These are phyloP conservation scores for Acronicta aceris DNA, from an alignment of 2,888 invertebrate species.

Conservation along the genomic window DNA sequence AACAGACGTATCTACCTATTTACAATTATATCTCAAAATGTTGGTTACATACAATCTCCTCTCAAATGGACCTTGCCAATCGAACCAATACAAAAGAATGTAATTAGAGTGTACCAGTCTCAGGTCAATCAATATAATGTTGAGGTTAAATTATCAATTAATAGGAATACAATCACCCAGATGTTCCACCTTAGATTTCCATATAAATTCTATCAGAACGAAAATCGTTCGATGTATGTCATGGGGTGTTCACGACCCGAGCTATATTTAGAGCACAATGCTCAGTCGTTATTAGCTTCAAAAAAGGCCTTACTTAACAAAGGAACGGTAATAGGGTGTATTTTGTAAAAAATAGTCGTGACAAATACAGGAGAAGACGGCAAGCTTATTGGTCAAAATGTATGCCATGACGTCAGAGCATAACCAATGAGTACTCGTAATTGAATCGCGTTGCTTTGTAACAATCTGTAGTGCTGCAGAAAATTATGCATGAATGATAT, in stretches of 20 bases:
- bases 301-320: conserved; percentile 44
- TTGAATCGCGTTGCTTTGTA: not conserved
- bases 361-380: not conserved
- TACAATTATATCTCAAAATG: too few relatives aligned
- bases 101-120: too few relatives aligned
- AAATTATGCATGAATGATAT: conserved; percentile 8
- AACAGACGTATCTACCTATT: too few relatives aligned
- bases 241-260: conserved; percentile 25
- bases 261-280: conserved; percentile 53
- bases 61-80: too few relatives aligned
- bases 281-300: conserved; percentile 36
- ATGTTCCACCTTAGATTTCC: conserved; percentile 16
- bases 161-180: conserved; percentile 1
- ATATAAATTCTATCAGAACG: conserved; percentile 34
- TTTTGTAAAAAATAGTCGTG: conserved; percentile 25
- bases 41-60: too few relatives aligned
- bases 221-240: conserved; percentile 32
- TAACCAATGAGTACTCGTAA: not conserved
- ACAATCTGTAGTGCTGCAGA: not conserved
- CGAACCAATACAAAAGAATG: too few relatives aligned
- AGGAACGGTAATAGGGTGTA: conserved; percentile 36
- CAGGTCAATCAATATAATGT: not conserved
- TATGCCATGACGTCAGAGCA: too few relatives aligned
- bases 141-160: conserved; percentile 22
- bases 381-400: too few relatives aligned